Evolutionary conservation across 2,113 vertebrate genomes (phyloP), one percentile per base, ranked within the genome.

Genomic region (Gymnorhina tibicen): DNA sequence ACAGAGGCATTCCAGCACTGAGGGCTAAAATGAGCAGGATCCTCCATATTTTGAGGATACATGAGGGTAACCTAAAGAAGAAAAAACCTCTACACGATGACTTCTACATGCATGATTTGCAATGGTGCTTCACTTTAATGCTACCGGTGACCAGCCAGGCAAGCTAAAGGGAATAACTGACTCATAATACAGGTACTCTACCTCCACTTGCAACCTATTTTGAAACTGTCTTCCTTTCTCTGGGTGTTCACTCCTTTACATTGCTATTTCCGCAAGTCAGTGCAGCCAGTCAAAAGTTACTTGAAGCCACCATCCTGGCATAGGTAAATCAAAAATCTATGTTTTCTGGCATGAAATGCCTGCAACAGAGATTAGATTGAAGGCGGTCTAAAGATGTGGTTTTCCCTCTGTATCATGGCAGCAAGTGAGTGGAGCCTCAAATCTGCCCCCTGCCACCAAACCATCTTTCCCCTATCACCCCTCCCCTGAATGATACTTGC

Each of bases 171-270:
- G 64, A 68, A 11, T 5, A 76, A 60, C 23, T 42, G 59, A 30
- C 16, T 76, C 6, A 1, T 62, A 42, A 62, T 1, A 11, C 0
- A 6, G 39, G 23, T 42, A 19, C 5, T 58, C 13, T 41, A 30
- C 28, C 4, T 82, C 21, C 41, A 49, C n/a, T 83, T 62, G 30
- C 2, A 6, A 9, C 27, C 33, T 60, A 10, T 37, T 42, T 85
- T 68, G 28, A 58, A 79, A 64, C 8, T 39, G 35, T 27, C 37
- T 89, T 63, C 7, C 49, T 50, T 80, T 66, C 32, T 73, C 70
- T 83, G 27, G 2, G 1, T 13, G 5, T 87, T 91, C 42, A n/a
- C 13, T 69, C 21, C 37, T 86, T 60, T n/a, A 26, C 0, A 0
- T n/a, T 5, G 4, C 12, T 78, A 19, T 33, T 89, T 75, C 18